Evolutionary conservation across 1,140 invertebrate species (phyloP).

Genomic region (Penaeus chinensis): DNA sequence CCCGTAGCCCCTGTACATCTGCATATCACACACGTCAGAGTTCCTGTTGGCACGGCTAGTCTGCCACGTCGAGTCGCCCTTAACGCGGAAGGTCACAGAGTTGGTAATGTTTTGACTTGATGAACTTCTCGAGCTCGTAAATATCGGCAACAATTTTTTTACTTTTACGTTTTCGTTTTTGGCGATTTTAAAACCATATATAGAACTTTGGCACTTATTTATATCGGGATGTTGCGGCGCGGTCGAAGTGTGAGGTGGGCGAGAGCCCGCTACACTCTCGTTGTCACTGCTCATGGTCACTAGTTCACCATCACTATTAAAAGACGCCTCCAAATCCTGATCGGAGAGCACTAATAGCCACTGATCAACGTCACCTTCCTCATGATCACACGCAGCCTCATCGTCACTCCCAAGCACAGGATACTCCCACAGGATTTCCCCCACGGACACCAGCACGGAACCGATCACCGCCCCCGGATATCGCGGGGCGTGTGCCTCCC

Average conservation of each 20-base stretch:
- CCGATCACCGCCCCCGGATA: slow-evolving; percentile 48
- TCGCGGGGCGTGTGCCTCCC: slow-evolving; percentile 44
- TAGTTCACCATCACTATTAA: slow-evolving; percentile 55
- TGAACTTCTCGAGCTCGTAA: slow-evolving; percentile 20
- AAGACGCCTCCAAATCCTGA: slow-evolving; percentile 32
- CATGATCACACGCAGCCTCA: slow-evolving; percentile 18
- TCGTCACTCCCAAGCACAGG: slow-evolving; percentile 30
- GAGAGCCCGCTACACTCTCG: slow-evolving; percentile 40
- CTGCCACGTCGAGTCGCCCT: slow-evolving; percentile 51
- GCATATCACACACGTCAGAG: slow-evolving; percentile 59
- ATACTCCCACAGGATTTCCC: slow-evolving; percentile 36
- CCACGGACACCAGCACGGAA: slow-evolving; percentile 47
- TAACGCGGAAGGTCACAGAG: slow-evolving; percentile 53
- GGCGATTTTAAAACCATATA: slow-evolving; percentile 52
- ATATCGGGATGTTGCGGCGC: neutral
- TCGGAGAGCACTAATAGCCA: slow-evolving; percentile 17
- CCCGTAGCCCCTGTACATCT: slow-evolving; percentile 49
- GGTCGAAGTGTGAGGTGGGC: slow-evolving; percentile 6
- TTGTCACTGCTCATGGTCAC: slow-evolving; percentile 58
- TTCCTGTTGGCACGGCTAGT: slow-evolving; percentile 43
- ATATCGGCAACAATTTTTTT: slow-evolving; percentile 49
- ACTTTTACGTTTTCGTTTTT: slow-evolving; percentile 50
- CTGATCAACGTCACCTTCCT: neutral
- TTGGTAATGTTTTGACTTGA: slow-evolving; percentile 32
- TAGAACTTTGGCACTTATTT: neutral